Conservation (phyloP, 2,113 vertebrate species). For the Nycticorax nycticorax region DNA sequence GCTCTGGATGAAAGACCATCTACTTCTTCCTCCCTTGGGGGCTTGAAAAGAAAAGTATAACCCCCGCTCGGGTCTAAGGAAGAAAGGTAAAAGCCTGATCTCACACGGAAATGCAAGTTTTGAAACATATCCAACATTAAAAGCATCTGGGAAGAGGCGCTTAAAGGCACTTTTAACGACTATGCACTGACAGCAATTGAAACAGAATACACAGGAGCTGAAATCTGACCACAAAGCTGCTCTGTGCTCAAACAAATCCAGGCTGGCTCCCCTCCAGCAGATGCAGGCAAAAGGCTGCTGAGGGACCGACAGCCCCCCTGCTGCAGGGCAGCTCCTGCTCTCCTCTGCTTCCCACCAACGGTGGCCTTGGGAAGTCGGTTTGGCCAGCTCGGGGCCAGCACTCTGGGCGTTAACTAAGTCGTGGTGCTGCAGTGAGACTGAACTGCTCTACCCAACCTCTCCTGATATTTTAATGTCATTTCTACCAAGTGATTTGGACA, state of each 20-base stretch:
- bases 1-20: background rate
- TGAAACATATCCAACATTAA: constrained; percentile 28
- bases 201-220: background rate
- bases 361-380: background rate
- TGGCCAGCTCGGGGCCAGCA: background rate
- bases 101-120: background rate
- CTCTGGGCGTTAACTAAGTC: background rate
- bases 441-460: background rate
- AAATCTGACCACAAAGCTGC: background rate
- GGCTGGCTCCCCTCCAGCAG: background rate
- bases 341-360: background rate
- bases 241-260: background rate
- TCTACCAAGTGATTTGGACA: background rate
- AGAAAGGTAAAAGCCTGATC: background rate
- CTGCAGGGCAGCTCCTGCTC: accelerated
- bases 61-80: background rate
- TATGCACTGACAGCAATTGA: background rate
- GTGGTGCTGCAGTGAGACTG: background rate
- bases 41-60: background rate
- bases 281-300: accelerated
- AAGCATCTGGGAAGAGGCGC: background rate
- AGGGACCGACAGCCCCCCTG: background rate
- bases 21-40: background rate
- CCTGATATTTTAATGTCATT: background rate
- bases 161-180: background rate